Evolutionary conservation across 2,113 vertebrate species (phyloP).

Genomic region (Reinhardtius hippoglossoides): DNA sequence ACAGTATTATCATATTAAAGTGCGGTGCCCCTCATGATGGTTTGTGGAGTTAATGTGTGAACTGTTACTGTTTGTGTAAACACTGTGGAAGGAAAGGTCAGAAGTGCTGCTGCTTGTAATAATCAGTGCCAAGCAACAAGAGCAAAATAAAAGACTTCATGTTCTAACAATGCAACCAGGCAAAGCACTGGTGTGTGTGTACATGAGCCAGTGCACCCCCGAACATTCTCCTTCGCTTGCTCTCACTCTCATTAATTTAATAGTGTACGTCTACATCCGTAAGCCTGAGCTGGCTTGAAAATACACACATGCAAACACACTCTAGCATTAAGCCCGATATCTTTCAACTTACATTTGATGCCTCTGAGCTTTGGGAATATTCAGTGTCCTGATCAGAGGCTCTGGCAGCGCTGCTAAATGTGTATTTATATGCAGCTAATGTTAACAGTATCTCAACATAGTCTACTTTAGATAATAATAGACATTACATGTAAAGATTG

Average conservation of each 20-base stretch:
- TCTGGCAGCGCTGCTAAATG: conserved; percentile 24
- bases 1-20: neutral
- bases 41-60: neutral
- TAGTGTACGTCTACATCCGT: conserved; percentile 22
- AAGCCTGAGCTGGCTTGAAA: conserved; percentile 15
- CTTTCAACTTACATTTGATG: conserved; percentile 54
- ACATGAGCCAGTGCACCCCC: neutral
- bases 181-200: neutral
- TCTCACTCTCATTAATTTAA: conserved; percentile 5
- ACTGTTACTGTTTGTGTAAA: conserved; percentile 16
- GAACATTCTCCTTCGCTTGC: neutral
- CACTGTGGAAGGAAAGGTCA: neutral
- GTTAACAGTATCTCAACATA: conserved; percentile 55
- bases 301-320: conserved; percentile 23
- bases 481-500: conserved; percentile 34
- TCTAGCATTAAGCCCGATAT: conserved; percentile 24
- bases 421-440: conserved; percentile 51
- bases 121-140: conserved; percentile 13
- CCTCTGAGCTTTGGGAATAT: conserved; percentile 46
- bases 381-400: conserved; percentile 50
- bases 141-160: conserved; percentile 22
- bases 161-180: neutral
- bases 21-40: neutral
- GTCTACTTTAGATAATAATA: conserved; percentile 44
- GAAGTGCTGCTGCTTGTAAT: neutral